Conservation (phyloP, 2,888 invertebrate species). For the Dinocampus coccinellae region DNA sequence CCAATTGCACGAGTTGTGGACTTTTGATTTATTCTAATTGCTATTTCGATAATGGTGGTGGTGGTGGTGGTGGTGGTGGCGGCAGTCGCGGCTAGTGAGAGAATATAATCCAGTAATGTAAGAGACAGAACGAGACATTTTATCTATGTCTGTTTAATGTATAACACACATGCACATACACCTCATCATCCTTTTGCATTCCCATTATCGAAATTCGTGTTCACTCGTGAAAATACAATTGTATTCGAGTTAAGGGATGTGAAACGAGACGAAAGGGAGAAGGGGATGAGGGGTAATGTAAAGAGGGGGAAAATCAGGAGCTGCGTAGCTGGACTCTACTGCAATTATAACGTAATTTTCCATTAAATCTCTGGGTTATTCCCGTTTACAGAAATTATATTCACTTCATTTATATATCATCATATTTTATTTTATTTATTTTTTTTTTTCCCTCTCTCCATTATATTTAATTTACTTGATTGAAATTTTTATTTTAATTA, state of each 20-base stretch:
- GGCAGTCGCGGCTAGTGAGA: constrained; percentile 35
- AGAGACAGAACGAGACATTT: background rate
- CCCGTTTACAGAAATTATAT: constrained; percentile 39
- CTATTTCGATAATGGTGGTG: constrained; percentile 67
- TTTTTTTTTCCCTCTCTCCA: background rate
- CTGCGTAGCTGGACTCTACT: constrained; percentile 38
- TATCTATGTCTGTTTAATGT: background rate
- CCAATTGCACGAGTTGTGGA: constrained; percentile 57
- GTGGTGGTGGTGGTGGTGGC: constrained; percentile 58
- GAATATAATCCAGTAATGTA: constrained; percentile 30
- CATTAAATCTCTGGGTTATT: constrained; percentile 63
- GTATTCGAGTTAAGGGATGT: constrained; percentile 65
- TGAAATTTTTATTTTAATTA: no score
- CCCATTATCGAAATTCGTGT: constrained; percentile 65
- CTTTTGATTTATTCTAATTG: constrained; percentile 69
- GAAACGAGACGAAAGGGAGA: no score
- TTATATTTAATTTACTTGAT: background rate
- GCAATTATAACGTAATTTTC: constrained; percentile 68
- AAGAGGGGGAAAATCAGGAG: background rate
- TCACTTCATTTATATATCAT: constrained; percentile 1
- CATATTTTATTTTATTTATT: background rate
- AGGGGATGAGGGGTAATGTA: constrained; percentile 34
- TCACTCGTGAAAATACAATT: constrained; percentile 60
- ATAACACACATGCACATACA: constrained; percentile 24
- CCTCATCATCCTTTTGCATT: constrained; percentile 59